Conservation (phyloP, 2,797 vertebrate genomes). For the Kryptolebias ocellatus region DNA sequence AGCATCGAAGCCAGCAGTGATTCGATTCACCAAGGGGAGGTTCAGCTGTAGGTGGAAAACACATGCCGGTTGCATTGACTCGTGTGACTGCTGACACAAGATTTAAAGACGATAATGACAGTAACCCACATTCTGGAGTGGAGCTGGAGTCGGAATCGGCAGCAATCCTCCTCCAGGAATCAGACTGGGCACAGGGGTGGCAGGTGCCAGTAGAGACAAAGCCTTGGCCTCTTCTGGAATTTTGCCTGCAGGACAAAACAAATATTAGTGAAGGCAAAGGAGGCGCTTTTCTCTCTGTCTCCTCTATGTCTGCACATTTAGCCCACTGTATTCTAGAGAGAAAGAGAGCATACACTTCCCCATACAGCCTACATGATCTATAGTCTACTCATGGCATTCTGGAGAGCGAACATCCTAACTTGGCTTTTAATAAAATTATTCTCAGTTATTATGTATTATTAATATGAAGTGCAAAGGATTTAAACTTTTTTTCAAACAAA, state of each 20-base stretch:
- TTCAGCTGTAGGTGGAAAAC: slow-evolving; percentile 76
- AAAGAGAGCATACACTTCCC: slow-evolving; percentile 76
- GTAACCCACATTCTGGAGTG: slow-evolving; percentile 87
- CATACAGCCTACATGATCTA: slow-evolving; percentile 67
- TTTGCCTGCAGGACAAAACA: slow-evolving; percentile 89
- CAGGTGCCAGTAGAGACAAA: slow-evolving; percentile 93
- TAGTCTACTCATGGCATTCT: slow-evolving; percentile 59
- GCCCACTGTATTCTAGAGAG: slow-evolving; percentile 87
- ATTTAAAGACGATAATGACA: no score
- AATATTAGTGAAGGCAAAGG: slow-evolving; percentile 76
- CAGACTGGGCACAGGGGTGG: slow-evolving; percentile 87
- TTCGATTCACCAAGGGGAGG: slow-evolving; percentile 88
- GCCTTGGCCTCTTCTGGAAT: slow-evolving; percentile 99
- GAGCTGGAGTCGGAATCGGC: slow-evolving; percentile 89
- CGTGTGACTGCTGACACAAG: background rate
- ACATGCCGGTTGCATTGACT: background rate
- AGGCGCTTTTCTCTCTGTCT: slow-evolving; percentile 75
- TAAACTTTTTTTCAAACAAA: slow-evolving; percentile 50
- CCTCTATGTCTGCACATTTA: slow-evolving; percentile 87
- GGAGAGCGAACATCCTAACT: slow-evolving; percentile 68
- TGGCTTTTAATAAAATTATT: slow-evolving; percentile 33
- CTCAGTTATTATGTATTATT: slow-evolving; percentile 55
- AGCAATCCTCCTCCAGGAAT: slow-evolving; percentile 94
- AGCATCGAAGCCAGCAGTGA: slow-evolving; percentile 75
- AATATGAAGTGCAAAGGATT: slow-evolving; percentile 43